A percentile compares a stretch with the other conserved stretches of the same genome.
phyloP scores from a whole-genome alignment of 2,888 invertebrate genomes.

The Synanthedon andrenaeformis region DNA sequence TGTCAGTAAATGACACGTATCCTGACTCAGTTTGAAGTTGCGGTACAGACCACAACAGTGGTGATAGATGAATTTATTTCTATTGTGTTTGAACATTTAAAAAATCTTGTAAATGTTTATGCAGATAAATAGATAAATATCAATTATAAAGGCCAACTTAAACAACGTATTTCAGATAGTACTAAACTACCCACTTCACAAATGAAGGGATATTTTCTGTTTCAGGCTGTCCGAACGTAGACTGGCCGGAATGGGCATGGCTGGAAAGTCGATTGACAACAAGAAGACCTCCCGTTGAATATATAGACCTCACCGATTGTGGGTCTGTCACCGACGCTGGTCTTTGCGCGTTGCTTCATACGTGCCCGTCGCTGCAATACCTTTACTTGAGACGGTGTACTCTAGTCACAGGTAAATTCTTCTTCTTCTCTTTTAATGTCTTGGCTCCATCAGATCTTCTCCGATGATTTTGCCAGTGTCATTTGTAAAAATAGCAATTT shows the following conservation, averaged over 20 bases:
- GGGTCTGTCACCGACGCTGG: slow-evolving; percentile 86
- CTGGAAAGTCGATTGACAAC: slow-evolving; percentile 71
- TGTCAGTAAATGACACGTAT: too few species aligned
- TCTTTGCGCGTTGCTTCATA: slow-evolving; percentile 84
- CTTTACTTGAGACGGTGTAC: slow-evolving; percentile 89
- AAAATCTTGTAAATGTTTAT: too few species aligned
- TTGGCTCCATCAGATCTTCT: too few species aligned
- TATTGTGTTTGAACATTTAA: too few species aligned
- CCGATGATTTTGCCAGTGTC: slow-evolving; percentile 5
- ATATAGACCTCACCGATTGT: slow-evolving; percentile 92
- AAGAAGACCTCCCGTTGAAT: slow-evolving; percentile 81
- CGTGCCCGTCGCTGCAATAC: slow-evolving; percentile 88
- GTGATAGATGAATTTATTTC: too few species aligned
- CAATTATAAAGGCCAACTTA: too few species aligned
- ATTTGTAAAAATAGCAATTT: not conserved
- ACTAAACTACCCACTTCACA: too few species aligned
- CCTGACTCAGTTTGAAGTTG: too few species aligned
- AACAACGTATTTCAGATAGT: too few species aligned
- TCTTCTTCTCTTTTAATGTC: not conserved
- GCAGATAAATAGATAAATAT: too few species aligned
- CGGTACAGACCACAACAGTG: too few species aligned
- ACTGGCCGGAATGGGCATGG: slow-evolving; percentile 79
- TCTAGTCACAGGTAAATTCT: slow-evolving; percentile 79
- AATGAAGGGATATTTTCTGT: slow-evolving; percentile 5
- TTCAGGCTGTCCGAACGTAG: slow-evolving; percentile 80